These are phyloP conservation scores for Dynastes maya DNA, from an alignment of 2,888 invertebrate genomes.

Conservation along the genomic window DNA sequence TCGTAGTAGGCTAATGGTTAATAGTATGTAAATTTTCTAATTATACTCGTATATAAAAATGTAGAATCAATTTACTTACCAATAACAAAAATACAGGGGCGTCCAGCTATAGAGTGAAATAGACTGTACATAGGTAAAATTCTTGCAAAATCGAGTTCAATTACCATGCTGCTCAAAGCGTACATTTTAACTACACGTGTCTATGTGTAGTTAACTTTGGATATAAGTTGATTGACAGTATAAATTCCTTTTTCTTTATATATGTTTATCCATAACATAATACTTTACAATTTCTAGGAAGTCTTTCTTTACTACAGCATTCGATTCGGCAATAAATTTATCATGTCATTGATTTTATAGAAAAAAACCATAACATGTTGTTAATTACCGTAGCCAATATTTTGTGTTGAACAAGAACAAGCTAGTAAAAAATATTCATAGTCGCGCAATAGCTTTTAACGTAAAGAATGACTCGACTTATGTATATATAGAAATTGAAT, in stretches of 20 bases:
- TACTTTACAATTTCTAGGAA: constrained; percentile 7
- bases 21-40: too few relatives aligned
- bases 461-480: background rate
- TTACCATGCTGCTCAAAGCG: background rate
- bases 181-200: background rate
- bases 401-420: background rate
- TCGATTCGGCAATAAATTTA: constrained; percentile 5
- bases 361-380: background rate
- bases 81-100: too few relatives aligned
- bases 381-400: constrained; percentile 12
- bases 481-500: constrained; percentile 5
- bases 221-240: background rate
- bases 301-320: background rate
- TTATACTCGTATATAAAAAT: too few relatives aligned
- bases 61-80: too few relatives aligned
- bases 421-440: background rate
- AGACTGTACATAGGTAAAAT: too few relatives aligned
- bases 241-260: constrained; percentile 3
- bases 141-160: background rate
- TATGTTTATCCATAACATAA: background rate
- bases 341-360: background rate
- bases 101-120: too few relatives aligned
- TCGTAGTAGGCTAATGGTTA: too few relatives aligned
- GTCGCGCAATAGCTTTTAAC: background rate
- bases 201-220: background rate